Percentiles rank a stretch among this genome's conserved stretches.
These are phyloP conservation scores for Drosophila yooni DNA, from an alignment of 2,888 invertebrate species.

Conservation along the genomic window DNA sequence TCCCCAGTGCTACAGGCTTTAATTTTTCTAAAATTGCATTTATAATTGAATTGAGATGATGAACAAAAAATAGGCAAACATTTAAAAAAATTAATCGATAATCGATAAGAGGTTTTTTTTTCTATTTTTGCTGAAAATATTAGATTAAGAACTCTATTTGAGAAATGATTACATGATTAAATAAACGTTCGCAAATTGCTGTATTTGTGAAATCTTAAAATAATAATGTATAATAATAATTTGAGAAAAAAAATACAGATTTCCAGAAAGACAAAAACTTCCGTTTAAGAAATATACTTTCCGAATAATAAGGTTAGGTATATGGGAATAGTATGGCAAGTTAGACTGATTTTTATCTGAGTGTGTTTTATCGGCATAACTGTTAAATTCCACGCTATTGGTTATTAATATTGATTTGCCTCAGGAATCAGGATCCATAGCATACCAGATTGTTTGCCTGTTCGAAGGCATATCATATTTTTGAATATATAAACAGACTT, in stretches of 20 bases:
- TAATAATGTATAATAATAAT: not conserved
- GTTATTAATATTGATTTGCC: no score
- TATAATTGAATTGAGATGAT: not conserved
- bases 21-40: not conserved
- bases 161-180: not conserved
- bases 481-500: not conserved
- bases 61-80: not conserved
- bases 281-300: not conserved
- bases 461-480: not conserved
- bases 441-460: not conserved
- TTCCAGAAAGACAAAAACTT: not conserved
- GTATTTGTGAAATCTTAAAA: not conserved
- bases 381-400: not conserved
- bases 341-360: not conserved
- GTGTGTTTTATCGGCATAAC: not conserved
- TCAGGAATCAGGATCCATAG: not conserved
- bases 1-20: not conserved
- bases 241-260: accelerated
- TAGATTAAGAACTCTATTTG: no score
- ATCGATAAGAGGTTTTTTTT: no score
- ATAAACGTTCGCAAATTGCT: not conserved
- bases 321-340: not conserved
- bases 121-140: no score
- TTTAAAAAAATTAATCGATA: not conserved
- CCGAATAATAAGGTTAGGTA: not conserved